A percentile compares a stretch with the other conserved stretches of the same genome.
phyloP scores from a whole-genome alignment of 2,113 vertebrate species.

The Etheostoma cragini region DNA sequence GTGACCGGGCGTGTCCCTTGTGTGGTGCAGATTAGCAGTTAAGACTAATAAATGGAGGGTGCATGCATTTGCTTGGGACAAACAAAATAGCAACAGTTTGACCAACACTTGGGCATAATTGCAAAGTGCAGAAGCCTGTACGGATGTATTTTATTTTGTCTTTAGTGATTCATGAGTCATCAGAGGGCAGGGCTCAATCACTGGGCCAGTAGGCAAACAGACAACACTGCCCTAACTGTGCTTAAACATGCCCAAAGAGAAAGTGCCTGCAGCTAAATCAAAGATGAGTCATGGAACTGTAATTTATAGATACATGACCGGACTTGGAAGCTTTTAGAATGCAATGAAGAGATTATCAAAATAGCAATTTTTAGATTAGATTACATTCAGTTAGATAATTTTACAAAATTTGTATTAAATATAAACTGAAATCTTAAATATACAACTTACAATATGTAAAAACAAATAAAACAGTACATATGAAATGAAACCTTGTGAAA shows the following conservation, averaged over 20 bases:
- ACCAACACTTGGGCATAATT: slow-evolving; percentile 8
- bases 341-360: background rate
- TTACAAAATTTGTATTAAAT: background rate
- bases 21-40: background rate
- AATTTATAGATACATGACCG: background rate
- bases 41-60: background rate
- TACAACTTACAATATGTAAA: background rate
- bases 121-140: background rate
- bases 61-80: background rate
- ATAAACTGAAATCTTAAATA: background rate
- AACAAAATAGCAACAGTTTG: slow-evolving; percentile 2
- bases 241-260: slow-evolving; percentile 42
- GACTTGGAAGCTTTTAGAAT: background rate
- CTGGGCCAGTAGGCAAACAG: slow-evolving; percentile 13
- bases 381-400: background rate
- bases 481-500: background rate
- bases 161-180: slow-evolving; percentile 55
- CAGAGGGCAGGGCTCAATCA: slow-evolving; percentile 36
- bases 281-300: background rate
- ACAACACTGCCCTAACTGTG: slow-evolving; percentile 26
- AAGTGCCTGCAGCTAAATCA: slow-evolving; percentile 6
- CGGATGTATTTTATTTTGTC: background rate
- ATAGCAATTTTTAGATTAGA: background rate
- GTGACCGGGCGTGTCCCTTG: background rate
- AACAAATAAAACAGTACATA: background rate